Conservation (phyloP, 2,888 invertebrate species). For the Calameuta pallipes region DNA sequence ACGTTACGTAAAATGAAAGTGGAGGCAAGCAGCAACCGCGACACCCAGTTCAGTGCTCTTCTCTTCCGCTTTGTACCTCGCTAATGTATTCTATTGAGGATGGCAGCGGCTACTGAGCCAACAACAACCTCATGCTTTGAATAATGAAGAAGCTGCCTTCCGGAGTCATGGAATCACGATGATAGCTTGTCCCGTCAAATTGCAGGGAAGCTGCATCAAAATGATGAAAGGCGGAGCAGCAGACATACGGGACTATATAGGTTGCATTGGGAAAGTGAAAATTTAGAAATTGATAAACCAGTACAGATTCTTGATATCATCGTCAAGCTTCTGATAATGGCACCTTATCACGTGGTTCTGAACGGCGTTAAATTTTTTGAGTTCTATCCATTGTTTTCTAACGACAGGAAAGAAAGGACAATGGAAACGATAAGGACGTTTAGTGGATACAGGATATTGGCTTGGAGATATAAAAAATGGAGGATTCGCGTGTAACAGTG, state of each 20-base stretch:
- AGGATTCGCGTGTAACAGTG: neutral
- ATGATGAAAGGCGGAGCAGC: neutral
- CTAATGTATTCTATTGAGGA: slow-evolving; percentile 57
- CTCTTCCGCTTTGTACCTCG: slow-evolving; percentile 44
- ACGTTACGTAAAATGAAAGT: neutral
- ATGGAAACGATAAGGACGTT: neutral
- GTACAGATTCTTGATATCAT: neutral
- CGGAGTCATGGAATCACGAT: slow-evolving; percentile 30
- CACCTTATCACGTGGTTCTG: neutral
- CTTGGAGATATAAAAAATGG: neutral
- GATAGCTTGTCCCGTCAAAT: slow-evolving; percentile 31
- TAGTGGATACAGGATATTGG: neutral
- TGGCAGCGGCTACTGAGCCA: slow-evolving; percentile 39
- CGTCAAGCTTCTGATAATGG: neutral
- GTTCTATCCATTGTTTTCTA: neutral
- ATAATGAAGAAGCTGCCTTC: slow-evolving; percentile 42
- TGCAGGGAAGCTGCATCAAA: slow-evolving; percentile 11
- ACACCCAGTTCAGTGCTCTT: slow-evolving; percentile 20
- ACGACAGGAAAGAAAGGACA: neutral
- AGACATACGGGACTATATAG: neutral
- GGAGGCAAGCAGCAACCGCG: slow-evolving; percentile 11
- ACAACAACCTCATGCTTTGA: slow-evolving; percentile 49
- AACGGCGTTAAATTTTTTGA: neutral
- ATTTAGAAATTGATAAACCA: neutral
- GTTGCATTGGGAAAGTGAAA: neutral